Evolutionary conservation across 92 coral and sea anemone genomes (phyloP), one percentile per base, ranked within the genome.

Genomic region (Actinernus sp.): DNA sequence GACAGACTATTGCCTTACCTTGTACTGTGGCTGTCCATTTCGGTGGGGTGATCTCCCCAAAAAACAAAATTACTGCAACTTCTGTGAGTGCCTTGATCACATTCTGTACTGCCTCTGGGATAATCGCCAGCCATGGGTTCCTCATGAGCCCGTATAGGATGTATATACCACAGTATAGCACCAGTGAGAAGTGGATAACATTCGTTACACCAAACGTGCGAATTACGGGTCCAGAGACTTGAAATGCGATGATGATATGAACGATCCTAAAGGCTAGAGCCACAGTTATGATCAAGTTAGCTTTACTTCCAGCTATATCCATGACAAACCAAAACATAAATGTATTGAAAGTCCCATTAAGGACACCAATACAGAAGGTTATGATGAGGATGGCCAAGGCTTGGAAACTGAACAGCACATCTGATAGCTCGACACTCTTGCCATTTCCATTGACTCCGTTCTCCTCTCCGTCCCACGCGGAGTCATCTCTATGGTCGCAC

Each of bases 271-370:
- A 45, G 8, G 69, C 88, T 36, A 78, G 69, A 0, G 92, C 88
- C 40, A 80, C 64, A 2, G 88, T 84, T 29, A 86, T 80, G 60
- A 86, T 73, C 24, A 74, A 53, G 12, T 79, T 79, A 31, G 84
- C 78, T 26, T 58, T 58, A 12, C 68, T 66, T 0, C 88, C 82
- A 16, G 74, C 84, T 3, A 86, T 49, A 52, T 86, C 92, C 30
- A 58, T 74, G 30, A 86, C 75, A 43, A 81, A 86, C 92, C 92
- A 86, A 56, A 79, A 79, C 84, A 86, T 86, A 32, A 86, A 86
- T 4, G 80, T 86, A 22, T 46, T 32, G 22, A 86, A 75, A 14
- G 77, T 66, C 0, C 88, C 92, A 32, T 79, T 78, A 0, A 76
- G 58, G 29, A 77, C 56, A 13, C 92, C 92, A 38, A 86, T 79